Evolutionary conservation across 2,113 vertebrate species (phyloP).

Genomic region (Vidua chalybeata): DNA sequence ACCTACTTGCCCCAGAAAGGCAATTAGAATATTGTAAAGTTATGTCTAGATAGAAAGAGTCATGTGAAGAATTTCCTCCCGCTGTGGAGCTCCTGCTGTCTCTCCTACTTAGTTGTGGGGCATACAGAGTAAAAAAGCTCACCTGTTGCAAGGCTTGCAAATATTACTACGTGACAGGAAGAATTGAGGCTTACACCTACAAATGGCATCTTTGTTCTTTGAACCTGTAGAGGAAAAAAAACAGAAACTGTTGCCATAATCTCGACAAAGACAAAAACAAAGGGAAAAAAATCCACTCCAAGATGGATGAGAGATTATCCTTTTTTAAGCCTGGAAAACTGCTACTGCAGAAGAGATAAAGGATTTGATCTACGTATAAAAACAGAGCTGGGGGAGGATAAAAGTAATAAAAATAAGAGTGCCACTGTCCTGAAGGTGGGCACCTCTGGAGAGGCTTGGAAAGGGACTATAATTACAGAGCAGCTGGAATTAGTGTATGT

Average conservation of each 20-base stretch:
- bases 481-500: not conserved
- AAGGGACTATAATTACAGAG: not conserved
- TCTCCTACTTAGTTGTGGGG: not conserved
- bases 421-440: not conserved
- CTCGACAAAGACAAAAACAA: not conserved
- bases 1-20: not conserved
- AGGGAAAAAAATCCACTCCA: not conserved
- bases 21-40: not conserved
- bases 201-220: slow-evolving; percentile 41
- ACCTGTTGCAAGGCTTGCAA: slow-evolving; percentile 65
- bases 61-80: not conserved
- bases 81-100: not conserved
- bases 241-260: not conserved
- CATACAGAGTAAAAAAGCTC: not conserved
- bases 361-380: not conserved
- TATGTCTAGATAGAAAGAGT: not conserved
- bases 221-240: slow-evolving; percentile 28
- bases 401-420: not conserved
- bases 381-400: not conserved
- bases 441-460: not conserved
- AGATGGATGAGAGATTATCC: not conserved
- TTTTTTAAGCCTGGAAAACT: not conserved
- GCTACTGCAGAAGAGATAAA: not conserved
- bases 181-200: slow-evolving; percentile 33
- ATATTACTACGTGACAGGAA: not conserved